Evolutionary conservation across 2,113 vertebrate genomes (phyloP).

Genomic region (Paedocypris sp.): DNA sequence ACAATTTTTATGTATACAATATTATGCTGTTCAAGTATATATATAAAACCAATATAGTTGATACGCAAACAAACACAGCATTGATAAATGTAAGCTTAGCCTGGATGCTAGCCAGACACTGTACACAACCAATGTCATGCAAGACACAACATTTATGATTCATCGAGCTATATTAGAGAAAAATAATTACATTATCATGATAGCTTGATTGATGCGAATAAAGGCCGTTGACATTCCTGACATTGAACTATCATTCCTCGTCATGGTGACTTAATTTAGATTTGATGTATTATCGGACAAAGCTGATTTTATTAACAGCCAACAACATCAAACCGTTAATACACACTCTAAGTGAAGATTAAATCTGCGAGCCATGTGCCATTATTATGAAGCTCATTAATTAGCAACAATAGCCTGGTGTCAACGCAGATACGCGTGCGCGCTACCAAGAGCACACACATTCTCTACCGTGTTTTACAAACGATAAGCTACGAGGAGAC

Average conservation of each 20-base stretch:
- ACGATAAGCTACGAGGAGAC: conserved; percentile 12
- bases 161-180: not conserved
- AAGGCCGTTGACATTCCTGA: not conserved
- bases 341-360: not conserved
- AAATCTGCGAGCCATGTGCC: not conserved
- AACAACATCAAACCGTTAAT: conserved; percentile 7
- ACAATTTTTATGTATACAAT: no score
- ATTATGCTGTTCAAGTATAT: no score
- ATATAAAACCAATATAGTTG: no score
- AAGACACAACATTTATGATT: no score
- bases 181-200: not conserved
- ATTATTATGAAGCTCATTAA: conserved; percentile 14
- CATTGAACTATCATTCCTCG: not conserved
- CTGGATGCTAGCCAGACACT: no score
- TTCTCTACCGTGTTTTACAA: conserved; percentile 18
- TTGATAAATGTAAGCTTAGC: not conserved
- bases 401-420: not conserved
- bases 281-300: not conserved
- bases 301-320: not conserved
- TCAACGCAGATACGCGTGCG: not conserved
- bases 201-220: not conserved
- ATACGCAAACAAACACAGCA: no score
- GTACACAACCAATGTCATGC: not conserved
- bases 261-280: not conserved
- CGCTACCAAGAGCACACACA: conserved; percentile 4